Percentiles rank a stretch among this genome's conserved stretches.
phyloP scores from a whole-genome alignment of 2,113 vertebrate species.

The Hypocryptadius cinnamomeus region DNA sequence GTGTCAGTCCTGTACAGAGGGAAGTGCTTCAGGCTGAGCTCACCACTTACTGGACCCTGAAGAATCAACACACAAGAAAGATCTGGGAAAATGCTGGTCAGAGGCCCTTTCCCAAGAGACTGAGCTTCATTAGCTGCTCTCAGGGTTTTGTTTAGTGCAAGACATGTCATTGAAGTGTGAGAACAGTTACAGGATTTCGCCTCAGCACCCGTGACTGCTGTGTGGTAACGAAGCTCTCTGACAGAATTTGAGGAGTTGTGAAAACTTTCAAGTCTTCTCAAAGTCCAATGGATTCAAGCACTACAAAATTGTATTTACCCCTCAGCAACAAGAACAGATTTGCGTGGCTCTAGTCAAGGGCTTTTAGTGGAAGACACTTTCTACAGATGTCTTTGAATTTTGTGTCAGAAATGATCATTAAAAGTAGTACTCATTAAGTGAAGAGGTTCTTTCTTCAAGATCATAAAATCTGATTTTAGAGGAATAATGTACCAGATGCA shows the following conservation, averaged over 20 bases:
- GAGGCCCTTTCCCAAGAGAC: background rate
- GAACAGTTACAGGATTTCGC: background rate
- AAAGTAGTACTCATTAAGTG: background rate
- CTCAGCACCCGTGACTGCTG: background rate
- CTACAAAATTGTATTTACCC: background rate
- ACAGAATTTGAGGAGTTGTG: background rate
- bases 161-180: background rate
- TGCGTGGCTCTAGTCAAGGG: background rate
- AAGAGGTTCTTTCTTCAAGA: background rate
- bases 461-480: background rate
- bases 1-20: background rate
- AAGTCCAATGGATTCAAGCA: background rate
- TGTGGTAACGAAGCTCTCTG: background rate
- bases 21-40: background rate
- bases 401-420: background rate
- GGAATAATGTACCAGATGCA: background rate
- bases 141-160: background rate
- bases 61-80: background rate
- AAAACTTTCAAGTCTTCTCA: background rate
- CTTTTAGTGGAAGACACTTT: background rate
- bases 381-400: background rate
- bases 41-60: background rate
- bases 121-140: background rate
- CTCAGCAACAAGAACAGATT: background rate
- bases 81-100: background rate